Evolutionary conservation across 2,888 invertebrate genomes (phyloP), one percentile per base, ranked within the genome.

Genomic region (Cerceris ruficornis): DNA sequence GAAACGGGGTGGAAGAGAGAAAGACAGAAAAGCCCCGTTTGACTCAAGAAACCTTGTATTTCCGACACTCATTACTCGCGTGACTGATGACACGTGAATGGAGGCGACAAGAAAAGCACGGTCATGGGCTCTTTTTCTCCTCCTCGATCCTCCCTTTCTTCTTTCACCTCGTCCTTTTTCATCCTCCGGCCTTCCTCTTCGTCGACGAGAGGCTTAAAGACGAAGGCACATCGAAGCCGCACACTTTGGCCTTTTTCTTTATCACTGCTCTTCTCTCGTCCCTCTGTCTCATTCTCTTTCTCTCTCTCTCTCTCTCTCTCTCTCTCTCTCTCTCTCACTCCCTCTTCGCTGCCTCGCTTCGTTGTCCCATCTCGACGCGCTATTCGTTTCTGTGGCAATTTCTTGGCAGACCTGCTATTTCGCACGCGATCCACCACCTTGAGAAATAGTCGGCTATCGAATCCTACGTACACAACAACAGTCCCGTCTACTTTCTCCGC

Each of bases 31-130:
- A 73, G 76, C 66, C 66, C 72, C 75, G 76, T 67, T 83, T 82
- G 85, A 82, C 81, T 86, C 82, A 68, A 80, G 87, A 86, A 88
- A 89, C 80, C 86, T 86, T 85, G 89, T 88, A 89, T 87, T 88
- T 90, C 89, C 89, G 86, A 89, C 86, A 86, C 88, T 91, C 89
- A 89, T 91, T 91, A 89, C 84, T 81, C 84, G 87, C 87, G 86
- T 89, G 87, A 91, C 90, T 90, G 90, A 90, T 90, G 90, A 89
- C 88, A 87, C 88, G 82, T 86, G 88, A 87, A 87, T 85, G 87
- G 86, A 86, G 80, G 83, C 84, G 87, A 89, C 87, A 87, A 89
- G 87, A 89, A 89, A 83, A 85, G 82, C 81, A 85, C 80, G 80
- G 70, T 78, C 81, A 74, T 60, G 69, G 62, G 43, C 68, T 39